These are phyloP conservation scores for Tipula vernalis DNA, from an alignment of 2,888 invertebrate genomes.

Conservation along the genomic window DNA sequence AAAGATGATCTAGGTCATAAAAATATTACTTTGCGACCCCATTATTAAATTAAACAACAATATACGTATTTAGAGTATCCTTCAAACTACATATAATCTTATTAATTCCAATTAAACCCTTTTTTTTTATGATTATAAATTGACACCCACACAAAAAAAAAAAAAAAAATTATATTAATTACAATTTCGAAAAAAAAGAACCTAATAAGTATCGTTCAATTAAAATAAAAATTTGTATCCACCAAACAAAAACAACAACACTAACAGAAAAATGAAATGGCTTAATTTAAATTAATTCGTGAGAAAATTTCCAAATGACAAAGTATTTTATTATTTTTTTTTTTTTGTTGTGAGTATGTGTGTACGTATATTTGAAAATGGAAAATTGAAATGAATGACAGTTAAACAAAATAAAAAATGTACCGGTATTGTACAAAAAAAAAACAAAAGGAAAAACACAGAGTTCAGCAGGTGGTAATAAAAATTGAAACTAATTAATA, in stretches of 20 bases:
- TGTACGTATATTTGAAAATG: neutral
- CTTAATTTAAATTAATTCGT: neutral
- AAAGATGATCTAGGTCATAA: no score
- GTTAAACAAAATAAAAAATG: neutral
- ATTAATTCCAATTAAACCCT: neutral
- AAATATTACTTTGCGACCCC: no score
- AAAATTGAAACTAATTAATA: neutral
- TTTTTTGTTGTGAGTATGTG: neutral
- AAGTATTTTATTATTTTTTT: neutral
- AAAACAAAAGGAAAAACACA: no score
- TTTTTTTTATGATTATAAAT: neutral
- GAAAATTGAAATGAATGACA: neutral
- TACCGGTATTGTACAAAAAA: neutral
- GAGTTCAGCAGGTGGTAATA: neutral
- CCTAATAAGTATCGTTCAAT: neutral
- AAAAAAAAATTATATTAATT: neutral
- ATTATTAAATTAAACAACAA: no score
- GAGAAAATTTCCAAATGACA: neutral
- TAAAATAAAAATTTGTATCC: neutral
- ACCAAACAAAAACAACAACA: neutral
- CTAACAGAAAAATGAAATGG: neutral
- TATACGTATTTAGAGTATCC: neutral
- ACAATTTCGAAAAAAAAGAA: neutral
- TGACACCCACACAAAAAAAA: no score
- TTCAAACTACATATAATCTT: neutral